A percentile compares a stretch with the other conserved stretches of the same genome.
Evolutionary conservation across 2,113 vertebrate genomes (phyloP).

Genomic region (Scomber colias): DNA sequence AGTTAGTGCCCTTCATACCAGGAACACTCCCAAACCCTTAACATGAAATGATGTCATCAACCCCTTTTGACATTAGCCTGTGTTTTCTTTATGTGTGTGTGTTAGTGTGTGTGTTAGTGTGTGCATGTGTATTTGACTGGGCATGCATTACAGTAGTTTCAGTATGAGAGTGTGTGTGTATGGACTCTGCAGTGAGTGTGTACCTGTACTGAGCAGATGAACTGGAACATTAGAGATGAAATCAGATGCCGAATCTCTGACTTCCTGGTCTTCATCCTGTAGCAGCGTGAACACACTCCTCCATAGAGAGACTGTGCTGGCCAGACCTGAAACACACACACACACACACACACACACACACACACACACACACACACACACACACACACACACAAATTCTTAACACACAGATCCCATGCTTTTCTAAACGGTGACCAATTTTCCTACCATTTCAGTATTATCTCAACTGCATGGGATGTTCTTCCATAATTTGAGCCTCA

Average conservation of each 20-base stretch:
- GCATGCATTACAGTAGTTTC: background rate
- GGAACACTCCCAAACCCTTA: slow-evolving; percentile 50
- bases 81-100: slow-evolving; percentile 11
- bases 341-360: background rate
- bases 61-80: slow-evolving; percentile 33
- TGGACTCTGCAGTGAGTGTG: slow-evolving; percentile 8
- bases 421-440: background rate
- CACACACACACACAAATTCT: background rate
- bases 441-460: background rate
- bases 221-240: slow-evolving; percentile 84
- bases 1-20: slow-evolving; percentile 56
- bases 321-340: slow-evolving; percentile 82
- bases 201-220: slow-evolving; percentile 85
- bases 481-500: slow-evolving; percentile 73
- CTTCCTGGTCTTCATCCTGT: slow-evolving; percentile 92
- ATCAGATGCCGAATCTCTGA: slow-evolving; percentile 89
- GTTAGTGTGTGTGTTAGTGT: too few relatives aligned
- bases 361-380: slow-evolving; percentile 20
- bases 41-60: slow-evolving; percentile 53
- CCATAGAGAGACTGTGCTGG: slow-evolving; percentile 90
- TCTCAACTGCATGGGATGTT: background rate
- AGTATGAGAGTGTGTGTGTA: background rate
- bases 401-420: background rate
- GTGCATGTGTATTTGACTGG: background rate
- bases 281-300: slow-evolving; percentile 89